A percentile compares a stretch with the other conserved stretches of the same genome.
phyloP scores from a whole-genome alignment of 2,113 vertebrate species.

The Etheostoma cragini region DNA sequence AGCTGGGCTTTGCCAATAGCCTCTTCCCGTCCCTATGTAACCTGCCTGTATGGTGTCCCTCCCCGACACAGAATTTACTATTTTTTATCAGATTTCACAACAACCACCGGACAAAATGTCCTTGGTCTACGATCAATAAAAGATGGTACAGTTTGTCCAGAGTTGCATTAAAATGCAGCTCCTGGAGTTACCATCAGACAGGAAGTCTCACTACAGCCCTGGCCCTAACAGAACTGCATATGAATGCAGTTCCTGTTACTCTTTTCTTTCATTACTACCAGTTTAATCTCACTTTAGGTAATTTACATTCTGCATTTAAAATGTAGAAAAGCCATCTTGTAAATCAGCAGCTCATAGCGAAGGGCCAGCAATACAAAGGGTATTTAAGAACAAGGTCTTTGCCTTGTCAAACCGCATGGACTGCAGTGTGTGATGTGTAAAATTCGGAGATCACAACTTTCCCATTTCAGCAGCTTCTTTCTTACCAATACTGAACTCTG shows the following conservation, averaged over 20 bases:
- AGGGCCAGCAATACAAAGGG: background rate
- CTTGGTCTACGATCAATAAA: slow-evolving; percentile 6
- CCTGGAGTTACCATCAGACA: background rate
- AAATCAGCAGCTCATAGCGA: background rate
- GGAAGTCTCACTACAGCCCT: background rate
- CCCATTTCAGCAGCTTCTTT: background rate
- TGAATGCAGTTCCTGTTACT: slow-evolving; percentile 10
- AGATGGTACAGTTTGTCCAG: background rate
- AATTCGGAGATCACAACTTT: slow-evolving; percentile 11
- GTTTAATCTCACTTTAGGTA: background rate
- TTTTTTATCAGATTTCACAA: slow-evolving; percentile 57
- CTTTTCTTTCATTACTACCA: background rate
- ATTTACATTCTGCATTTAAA: slow-evolving; percentile 30
- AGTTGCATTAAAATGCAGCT: background rate
- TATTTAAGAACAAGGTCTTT: background rate
- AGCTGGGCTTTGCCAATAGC: slow-evolving; percentile 57
- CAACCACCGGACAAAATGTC: slow-evolving; percentile 63
- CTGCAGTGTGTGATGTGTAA: background rate
- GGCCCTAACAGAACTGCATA: background rate
- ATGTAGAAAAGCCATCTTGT: slow-evolving; percentile 2
- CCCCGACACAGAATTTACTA: slow-evolving; percentile 25
- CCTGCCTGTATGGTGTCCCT: slow-evolving; percentile 3
- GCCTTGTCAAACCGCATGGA: background rate
- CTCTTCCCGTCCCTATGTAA: slow-evolving; percentile 9
- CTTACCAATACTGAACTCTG: background rate